Percentiles rank a stretch among this genome's conserved stretches.
Conservation (phyloP, 2,797 vertebrate genomes). For the Parotocinclus haroldoi region DNA sequence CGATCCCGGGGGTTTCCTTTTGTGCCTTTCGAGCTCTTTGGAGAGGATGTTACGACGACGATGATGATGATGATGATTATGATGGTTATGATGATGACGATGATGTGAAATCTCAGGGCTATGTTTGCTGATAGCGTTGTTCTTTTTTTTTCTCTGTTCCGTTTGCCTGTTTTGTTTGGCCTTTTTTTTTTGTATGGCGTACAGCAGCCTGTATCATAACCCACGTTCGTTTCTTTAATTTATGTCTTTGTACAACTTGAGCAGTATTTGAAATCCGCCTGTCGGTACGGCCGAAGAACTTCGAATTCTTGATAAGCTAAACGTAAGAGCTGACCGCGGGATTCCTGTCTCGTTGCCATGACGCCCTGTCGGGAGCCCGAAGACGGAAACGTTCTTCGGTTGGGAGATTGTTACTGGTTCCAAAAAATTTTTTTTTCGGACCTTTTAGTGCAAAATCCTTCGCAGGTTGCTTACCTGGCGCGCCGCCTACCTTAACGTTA, state of each 20-base stretch:
- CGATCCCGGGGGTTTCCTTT: slow-evolving; percentile 63
- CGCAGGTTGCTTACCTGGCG: no score
- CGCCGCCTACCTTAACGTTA: no score
- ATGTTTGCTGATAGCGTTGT: slow-evolving; percentile 68
- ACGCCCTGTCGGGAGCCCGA: no score
- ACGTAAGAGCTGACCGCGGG: no score
- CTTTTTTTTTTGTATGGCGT: slow-evolving; percentile 70
- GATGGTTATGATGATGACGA: slow-evolving; percentile 49
- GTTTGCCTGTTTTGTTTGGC: slow-evolving; percentile 59
- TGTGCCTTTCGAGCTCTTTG: slow-evolving; percentile 80
- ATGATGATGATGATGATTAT: slow-evolving; percentile 45
- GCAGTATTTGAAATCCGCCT: slow-evolving; percentile 75
- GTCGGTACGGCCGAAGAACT: slow-evolving; percentile 66
- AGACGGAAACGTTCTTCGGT: no score
- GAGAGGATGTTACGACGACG: slow-evolving; percentile 46
- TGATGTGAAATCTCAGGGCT: slow-evolving; percentile 78
- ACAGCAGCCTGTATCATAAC: slow-evolving; percentile 69
- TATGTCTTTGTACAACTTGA: slow-evolving; percentile 77
- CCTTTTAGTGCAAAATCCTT: no score
- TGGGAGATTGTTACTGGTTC: no score
- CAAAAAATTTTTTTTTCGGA: no score
- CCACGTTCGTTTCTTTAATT: slow-evolving; percentile 65
- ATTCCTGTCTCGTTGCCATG: no score
- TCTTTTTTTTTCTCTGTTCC: slow-evolving; percentile 25
- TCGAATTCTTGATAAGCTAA: slow-evolving; percentile 69